Base-by-base conservation (phyloP, 2,113 vertebrate species). In the Bucco capensis region DNA sequence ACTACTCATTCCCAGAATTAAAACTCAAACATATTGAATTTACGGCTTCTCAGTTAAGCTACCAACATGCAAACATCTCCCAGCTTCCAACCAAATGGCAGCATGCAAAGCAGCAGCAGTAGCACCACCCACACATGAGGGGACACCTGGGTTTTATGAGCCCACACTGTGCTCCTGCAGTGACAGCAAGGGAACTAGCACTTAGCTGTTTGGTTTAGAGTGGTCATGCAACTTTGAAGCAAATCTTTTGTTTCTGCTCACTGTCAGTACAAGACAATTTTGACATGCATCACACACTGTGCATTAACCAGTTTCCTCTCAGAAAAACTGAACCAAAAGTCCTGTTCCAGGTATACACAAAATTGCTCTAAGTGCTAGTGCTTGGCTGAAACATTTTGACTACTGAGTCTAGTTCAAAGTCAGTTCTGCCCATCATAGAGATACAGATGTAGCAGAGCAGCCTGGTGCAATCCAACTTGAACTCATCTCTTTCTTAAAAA, bases 271-370 rank as follows among this genome's bases (percentile, higher is more conserved):
- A 54, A 62, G 15, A 38, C 11, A 21, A 10, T 54, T 86, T 44
- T 30, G 18, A 65, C 4, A 4, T 33, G 25, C 2, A 2, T n/a
- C 3, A 2, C 65, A 22, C 0, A 1, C 19, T 17, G 50, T 7
- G 17, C 30, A 8, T 15, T 23, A 72, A 82, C 15, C 57, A 35
- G 27, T 24, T 74, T 58, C 30, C n/a, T 60, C 66, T 25, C 30
- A n/a, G 47, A 50, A 54, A 69, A 50, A 14, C 15, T 44, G 40
- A 60, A 27, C 8, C 10, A 35, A 27, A 44, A 80, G 40, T 37
- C 82, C 38, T 88, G 58, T 27, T 60, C n/a, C 56, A 35, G 51
- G 12, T 30, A 42, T 9, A 23, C n/a, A 37, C 6, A 14, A 42
- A 40, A 40, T 12, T 56, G 27, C 21, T 61, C 14, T 56, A 12